phyloP scores from a whole-genome alignment of 2,888 invertebrate genomes.

The Sarcophaga subvicina region DNA sequence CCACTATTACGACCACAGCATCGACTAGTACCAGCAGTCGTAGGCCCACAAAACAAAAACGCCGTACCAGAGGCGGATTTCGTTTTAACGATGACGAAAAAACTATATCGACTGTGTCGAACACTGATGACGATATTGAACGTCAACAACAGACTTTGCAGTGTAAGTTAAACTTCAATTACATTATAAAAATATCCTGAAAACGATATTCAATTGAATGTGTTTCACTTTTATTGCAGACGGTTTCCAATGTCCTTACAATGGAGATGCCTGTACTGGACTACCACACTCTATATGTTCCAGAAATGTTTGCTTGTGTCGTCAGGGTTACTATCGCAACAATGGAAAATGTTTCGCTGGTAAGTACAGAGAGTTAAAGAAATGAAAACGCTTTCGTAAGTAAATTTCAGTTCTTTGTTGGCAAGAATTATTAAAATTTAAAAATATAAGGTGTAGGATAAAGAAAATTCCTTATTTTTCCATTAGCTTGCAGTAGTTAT shows the following conservation, averaged over 20 bases:
- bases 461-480: too few relatives aligned
- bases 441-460: too few relatives aligned
- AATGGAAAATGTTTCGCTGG: conserved; percentile 80
- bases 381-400: neutral
- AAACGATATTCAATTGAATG: neutral
- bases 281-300: conserved; percentile 79
- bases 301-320: conserved; percentile 78
- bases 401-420: neutral
- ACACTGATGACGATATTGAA: conserved; percentile 78
- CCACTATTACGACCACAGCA: conserved; percentile 73
- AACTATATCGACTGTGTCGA: conserved; percentile 79
- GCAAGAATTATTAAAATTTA: too few relatives aligned
- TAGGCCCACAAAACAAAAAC: conserved; percentile 70
- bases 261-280: conserved; percentile 76
- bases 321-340: conserved; percentile 78
- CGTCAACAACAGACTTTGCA: conserved; percentile 71
- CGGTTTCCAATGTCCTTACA: conserved; percentile 77
- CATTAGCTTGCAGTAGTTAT: too few relatives aligned
- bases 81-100: conserved; percentile 78
- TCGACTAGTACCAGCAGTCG: conserved; percentile 74
- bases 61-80: conserved; percentile 71
- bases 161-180: conserved; percentile 72
- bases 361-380: conserved; percentile 61
- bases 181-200: too few relatives aligned
- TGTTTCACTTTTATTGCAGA: conserved; percentile 68